Conservation (phyloP, 92 coral and sea anemone species). For the Heteractis magnifica region DNA sequence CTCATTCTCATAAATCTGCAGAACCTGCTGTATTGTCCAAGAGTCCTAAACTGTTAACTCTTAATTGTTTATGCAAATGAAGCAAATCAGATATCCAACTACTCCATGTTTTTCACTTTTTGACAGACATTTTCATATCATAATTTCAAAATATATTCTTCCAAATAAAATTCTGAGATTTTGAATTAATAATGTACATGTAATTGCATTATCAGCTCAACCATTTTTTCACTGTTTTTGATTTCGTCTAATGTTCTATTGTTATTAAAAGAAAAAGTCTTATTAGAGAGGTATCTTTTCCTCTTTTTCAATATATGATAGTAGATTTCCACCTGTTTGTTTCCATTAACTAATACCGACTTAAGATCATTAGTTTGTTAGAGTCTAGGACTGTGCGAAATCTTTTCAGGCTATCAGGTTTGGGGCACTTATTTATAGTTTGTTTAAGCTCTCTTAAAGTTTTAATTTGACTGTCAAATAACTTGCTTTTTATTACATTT, state of each 20-base stretch:
- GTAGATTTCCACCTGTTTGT: too few species aligned
- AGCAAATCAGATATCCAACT: not conserved
- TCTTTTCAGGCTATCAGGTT: not conserved
- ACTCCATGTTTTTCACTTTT: not conserved
- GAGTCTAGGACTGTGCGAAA: not conserved
- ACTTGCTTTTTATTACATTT: slow-evolving; percentile 6
- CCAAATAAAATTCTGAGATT: not conserved
- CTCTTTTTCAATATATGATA: too few species aligned
- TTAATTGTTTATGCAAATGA: slow-evolving; percentile 1
- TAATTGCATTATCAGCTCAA: too few species aligned
- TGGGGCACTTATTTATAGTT: not conserved
- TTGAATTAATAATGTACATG: not conserved
- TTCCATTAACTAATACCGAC: too few species aligned
- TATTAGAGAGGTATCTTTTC: too few species aligned
- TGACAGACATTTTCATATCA: not conserved
- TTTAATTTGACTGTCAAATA: slow-evolving; percentile 1
- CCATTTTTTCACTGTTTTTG: too few species aligned
- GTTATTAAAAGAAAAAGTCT: too few species aligned
- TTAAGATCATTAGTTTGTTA: too few species aligned
- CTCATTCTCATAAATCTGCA: not conserved
- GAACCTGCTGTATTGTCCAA: slow-evolving; percentile 28
- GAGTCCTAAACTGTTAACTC: not conserved
- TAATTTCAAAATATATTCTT: not conserved
- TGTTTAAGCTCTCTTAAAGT: not conserved
- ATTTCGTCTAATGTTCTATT: too few species aligned